Conservation (phyloP, 1,140 invertebrate genomes). For the Brachionus plicatilis region DNA sequence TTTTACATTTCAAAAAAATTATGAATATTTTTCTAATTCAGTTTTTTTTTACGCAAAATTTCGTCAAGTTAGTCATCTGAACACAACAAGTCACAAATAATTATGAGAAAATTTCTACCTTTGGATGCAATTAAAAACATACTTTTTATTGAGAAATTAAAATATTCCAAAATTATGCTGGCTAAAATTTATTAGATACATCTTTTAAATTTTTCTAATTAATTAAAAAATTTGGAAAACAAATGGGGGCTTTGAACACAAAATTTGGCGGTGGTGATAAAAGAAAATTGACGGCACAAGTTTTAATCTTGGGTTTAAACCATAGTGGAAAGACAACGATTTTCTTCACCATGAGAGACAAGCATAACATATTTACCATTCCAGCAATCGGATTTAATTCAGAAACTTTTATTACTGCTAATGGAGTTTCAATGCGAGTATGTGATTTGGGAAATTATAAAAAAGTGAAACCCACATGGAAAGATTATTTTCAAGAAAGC, state of each 20-base stretch:
- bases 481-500: constrained; percentile 52
- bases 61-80: not conserved
- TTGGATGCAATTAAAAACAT: not conserved
- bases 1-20: not conserved
- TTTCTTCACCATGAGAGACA: not conserved
- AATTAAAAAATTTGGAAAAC: not conserved
- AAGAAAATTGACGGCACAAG: not conserved
- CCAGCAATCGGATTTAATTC: not conserved
- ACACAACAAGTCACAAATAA: not conserved
- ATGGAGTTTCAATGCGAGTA: constrained; percentile 40
- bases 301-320: not conserved
- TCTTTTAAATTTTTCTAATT: not conserved
- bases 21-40: not conserved
- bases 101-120: not conserved
- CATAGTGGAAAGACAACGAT: not conserved
- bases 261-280: not conserved
- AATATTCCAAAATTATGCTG: not conserved
- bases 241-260: not conserved
- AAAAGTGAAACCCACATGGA: constrained; percentile 55
- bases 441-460: constrained; percentile 58
- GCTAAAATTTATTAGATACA: not conserved
- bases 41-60: not conserved
- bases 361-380: not conserved
- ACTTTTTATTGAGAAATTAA: not conserved
- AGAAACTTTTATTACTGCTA: not conserved